Base-by-base conservation (phyloP, 2,888 invertebrate species). In the Carterocephalus palaemon region DNA sequence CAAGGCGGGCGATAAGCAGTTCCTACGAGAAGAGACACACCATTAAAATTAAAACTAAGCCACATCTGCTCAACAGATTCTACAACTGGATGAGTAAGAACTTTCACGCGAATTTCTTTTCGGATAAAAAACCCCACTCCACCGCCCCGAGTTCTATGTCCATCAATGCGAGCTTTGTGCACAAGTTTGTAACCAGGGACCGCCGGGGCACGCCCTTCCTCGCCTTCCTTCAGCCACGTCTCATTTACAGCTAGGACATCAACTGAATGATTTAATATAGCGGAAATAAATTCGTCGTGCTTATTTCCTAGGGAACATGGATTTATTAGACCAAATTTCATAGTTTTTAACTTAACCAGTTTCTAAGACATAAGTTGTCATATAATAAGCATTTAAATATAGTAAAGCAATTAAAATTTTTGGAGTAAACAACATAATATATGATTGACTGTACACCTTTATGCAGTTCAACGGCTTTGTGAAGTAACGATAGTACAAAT, bases 171-270 rank as follows among this genome's bases (percentile, higher is more conserved):
- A 1, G 47, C 37, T 1, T 26, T n/a, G 22, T 42, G 36, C 7
- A 22, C 24, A 10, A 48, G 22, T 5, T 28, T 6, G 29, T 48
- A 48, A 7, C 45, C 45, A 2, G 48, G 40, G 4, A 40, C 31
- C 7, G 7, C 9, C 2, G 48, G 48, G 1, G 45, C 48, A 2
- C 29, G 28, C 6, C 34, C 36, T 4, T 45, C 48, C 31, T 40
- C 24, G 1, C 36, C 46, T 3, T 29, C 26, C 2, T 31, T 34
- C 9, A 48, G 12, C 48, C 48, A 48, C 1, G 46, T 48, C 26
- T 48, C 48, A 10, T 48, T 45, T 3, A 48, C 8, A 2, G 48
- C 48, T 3, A 48, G 2, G 19, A 48, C 24, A 33, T 48, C 43
- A 7, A 26, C 5, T 9, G 8, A 10, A 13, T 12, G 8, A 7